phyloP scores from a whole-genome alignment of 2,797 vertebrate genomes.

The Phrynocephalus forsythii region DNA sequence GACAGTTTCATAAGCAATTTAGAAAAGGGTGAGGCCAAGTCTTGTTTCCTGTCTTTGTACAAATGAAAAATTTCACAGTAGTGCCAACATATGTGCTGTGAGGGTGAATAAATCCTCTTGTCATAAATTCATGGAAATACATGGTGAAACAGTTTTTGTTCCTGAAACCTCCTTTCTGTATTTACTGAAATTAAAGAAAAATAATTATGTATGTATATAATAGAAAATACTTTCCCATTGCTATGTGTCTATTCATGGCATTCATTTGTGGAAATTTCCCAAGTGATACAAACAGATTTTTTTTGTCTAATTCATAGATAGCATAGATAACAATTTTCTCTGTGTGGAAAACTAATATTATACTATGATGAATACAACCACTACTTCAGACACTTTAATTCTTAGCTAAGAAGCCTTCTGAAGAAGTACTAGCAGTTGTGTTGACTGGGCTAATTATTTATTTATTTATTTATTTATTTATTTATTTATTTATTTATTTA shows the following conservation, averaged over 20 bases:
- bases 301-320: background rate
- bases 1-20: background rate
- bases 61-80: background rate
- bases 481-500: no score
- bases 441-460: background rate
- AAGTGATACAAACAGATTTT: background rate
- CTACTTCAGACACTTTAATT: background rate
- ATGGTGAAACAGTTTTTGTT: background rate
- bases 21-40: slow-evolving; percentile 1
- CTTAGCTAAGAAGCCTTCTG: background rate
- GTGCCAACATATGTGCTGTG: background rate
- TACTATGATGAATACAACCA: background rate
- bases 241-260: background rate
- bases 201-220: background rate
- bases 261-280: background rate
- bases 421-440: background rate
- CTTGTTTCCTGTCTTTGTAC: slow-evolving; percentile 13
- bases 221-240: background rate
- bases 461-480: no score
- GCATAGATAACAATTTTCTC: background rate
- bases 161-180: background rate
- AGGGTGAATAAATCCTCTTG: background rate
- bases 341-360: background rate
- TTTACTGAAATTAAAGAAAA: background rate
- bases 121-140: background rate